Base-by-base conservation (phyloP, 2,113 vertebrate species). In the Cryptomyrus ogoouensis region DNA sequence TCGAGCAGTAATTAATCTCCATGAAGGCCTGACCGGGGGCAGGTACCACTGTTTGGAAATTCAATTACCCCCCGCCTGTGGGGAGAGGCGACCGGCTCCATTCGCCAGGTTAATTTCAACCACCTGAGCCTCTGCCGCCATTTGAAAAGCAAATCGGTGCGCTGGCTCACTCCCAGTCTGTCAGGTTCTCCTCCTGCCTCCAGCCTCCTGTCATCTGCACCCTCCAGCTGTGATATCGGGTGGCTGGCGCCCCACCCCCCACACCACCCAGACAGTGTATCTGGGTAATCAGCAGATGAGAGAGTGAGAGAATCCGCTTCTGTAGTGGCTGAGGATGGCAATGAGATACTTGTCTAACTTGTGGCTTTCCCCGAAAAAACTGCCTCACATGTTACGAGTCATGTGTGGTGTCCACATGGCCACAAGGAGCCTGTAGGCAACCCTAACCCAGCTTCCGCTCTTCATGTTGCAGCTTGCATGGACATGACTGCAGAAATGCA, bases 1-100 rank as follows among this genome's bases (percentile, higher is more conserved):
- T 96, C 96, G 94, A 94, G 96, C 95, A 97, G 97, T 98, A 98
- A 98, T 99, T 99, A 98, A 99, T 99, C 97, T 98, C 97, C 97
- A 98, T 98, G 97, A 95, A 97, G 96, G 95, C 95, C 93, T 96
- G 96, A 97, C 96, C 93, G 96, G 96, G 62, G 96, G 95, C 96
- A 97, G 97, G 97, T 97, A 97, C 96, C 96, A 97, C 95, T 97
- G 97, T 96, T 96, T 95, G 93, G 96, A 98, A 91, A 97, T 97
- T 95, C 95, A 96, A 97, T 97, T 97, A 96, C 94, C 94, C 95
- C 96, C 97, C 96, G 62, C 91, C 96, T 95, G 96, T 91, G 94
- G 94, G 94, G 62, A 74, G 58, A 2, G 42, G 2, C 1, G 24
- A n/a, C 35, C 2, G 53, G 27, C 35, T 62, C 62, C 62, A 74